A percentile compares a stretch with the other conserved stretches of the same genome.
Conservation (phyloP, 2,113 vertebrate species). For the Meles meles region DNA sequence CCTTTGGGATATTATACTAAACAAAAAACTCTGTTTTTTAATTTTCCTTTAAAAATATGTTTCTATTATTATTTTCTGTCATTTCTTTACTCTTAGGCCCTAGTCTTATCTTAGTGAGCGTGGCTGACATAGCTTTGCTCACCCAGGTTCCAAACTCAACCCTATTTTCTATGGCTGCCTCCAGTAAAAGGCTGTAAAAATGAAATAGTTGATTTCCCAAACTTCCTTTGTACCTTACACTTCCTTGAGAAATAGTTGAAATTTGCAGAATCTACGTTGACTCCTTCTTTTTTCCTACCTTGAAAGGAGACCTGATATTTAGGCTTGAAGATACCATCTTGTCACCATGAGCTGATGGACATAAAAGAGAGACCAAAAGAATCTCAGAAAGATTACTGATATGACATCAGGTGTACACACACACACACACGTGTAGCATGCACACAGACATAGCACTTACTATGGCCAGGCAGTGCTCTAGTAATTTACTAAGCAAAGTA, state of each 20-base stretch:
- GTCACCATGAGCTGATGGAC: not conserved
- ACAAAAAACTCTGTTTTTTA: not conserved
- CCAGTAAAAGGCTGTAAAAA: not conserved
- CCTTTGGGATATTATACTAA: not conserved
- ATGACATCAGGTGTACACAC: not conserved
- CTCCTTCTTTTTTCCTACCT: not conserved
- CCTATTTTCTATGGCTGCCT: not conserved
- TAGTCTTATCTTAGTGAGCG: not conserved
- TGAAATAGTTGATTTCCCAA: not conserved
- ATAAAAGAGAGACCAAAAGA: not conserved
- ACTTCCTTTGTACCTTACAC: not conserved
- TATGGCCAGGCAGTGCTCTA: not conserved
- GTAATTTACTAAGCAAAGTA: not conserved
- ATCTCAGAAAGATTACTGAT: not conserved
- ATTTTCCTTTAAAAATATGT: not conserved
- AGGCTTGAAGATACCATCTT: not conserved
- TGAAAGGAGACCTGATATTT: not conserved
- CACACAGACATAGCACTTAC: not conserved
- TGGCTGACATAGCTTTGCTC: not conserved
- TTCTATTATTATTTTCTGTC: not conserved
- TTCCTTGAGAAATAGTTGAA: not conserved
- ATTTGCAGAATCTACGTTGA: not conserved
- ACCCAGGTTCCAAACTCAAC: not conserved
- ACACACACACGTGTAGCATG: accelerated
- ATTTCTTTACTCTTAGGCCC: not conserved